These are phyloP conservation scores for Camelus dromedarius DNA, from an alignment of 2,113 vertebrate species.

Conservation along the genomic window DNA sequence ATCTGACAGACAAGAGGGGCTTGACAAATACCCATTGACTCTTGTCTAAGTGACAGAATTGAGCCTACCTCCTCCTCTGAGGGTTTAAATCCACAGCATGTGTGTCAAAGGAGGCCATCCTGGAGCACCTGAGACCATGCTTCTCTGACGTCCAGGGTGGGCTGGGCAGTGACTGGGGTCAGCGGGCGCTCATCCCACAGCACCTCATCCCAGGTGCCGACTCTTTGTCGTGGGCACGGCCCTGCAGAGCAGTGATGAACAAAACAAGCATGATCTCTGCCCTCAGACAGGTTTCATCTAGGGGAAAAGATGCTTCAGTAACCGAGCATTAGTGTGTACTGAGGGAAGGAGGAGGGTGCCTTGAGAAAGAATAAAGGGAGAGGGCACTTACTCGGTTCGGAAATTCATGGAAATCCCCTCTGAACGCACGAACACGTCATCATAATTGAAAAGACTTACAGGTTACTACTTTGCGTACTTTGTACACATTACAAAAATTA, in stretches of 20 bases:
- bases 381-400: neutral
- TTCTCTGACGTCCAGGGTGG: neutral
- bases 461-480: neutral
- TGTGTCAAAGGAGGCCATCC: neutral
- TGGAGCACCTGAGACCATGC: neutral
- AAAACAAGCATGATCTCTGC: neutral
- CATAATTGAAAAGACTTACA: neutral
- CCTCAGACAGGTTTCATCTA: neutral
- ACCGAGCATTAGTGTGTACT: neutral
- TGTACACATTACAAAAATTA: neutral
- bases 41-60: neutral
- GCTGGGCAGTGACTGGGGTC: neutral
- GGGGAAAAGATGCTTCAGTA: neutral
- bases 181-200: neutral
- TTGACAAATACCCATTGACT: neutral
- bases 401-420: neutral
- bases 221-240: rapidly evolving
- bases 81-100: neutral
- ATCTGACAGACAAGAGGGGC: neutral
- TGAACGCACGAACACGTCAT: neutral
- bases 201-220: neutral
- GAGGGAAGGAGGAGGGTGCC: neutral
- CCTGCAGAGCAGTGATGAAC: neutral
- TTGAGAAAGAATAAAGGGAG: neutral
- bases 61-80: neutral